phyloP scores from a whole-genome alignment of 2,113 vertebrate genomes.

The Phocoena phocoena region DNA sequence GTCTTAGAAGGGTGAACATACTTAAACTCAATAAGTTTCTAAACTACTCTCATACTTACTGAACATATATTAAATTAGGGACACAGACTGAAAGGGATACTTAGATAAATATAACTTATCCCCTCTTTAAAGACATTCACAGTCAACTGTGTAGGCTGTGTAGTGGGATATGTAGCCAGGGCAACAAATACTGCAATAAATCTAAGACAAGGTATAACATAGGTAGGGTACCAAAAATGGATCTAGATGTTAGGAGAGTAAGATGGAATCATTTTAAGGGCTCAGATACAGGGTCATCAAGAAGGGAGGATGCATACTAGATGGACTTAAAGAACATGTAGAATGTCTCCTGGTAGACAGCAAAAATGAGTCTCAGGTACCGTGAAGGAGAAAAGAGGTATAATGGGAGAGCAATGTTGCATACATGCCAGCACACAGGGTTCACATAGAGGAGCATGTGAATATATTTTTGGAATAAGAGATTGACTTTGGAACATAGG shows the following conservation, averaged over 20 bases:
- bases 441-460: not conserved
- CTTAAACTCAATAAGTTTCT: not conserved
- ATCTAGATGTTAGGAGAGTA: not conserved
- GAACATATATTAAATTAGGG: not conserved
- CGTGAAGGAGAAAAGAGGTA: not conserved
- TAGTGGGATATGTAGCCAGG: not conserved
- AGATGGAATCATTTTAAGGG: not conserved
- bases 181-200: not conserved
- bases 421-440: not conserved
- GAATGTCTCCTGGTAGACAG: not conserved
- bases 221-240: not conserved
- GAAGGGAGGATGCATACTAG: not conserved
- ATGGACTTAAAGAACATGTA: fast-evolving
- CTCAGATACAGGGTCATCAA: not conserved
- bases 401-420: not conserved
- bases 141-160: not conserved
- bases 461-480: not conserved
- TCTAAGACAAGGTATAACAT: not conserved
- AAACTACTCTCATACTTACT: not conserved
- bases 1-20: not conserved
- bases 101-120: not conserved
- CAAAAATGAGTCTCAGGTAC: not conserved
- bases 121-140: not conserved
- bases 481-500: not conserved
- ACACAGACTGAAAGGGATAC: not conserved